A percentile compares a stretch with the other conserved stretches of the same genome.
phyloP scores from a whole-genome alignment of 2,113 vertebrate species.

The Odobenus rosmarus region DNA sequence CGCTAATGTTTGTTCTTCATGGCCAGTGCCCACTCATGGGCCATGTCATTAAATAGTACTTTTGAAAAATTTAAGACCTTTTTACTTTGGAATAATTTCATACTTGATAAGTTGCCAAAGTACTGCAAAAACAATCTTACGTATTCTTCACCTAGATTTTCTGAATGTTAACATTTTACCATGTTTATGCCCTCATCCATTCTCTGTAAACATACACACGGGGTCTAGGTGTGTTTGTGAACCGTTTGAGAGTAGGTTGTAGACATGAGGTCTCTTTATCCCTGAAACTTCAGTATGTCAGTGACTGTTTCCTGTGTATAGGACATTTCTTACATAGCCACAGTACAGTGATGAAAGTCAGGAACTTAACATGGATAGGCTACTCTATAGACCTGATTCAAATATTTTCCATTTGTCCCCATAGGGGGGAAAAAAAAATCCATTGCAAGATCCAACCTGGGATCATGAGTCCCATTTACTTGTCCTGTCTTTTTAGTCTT shows the following conservation, averaged over 20 bases:
- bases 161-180: background rate
- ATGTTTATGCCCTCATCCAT: background rate
- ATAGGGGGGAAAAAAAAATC: background rate
- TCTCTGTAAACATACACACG: background rate
- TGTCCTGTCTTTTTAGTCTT: background rate
- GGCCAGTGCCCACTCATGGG: background rate
- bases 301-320: background rate
- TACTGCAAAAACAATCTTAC: background rate
- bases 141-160: background rate
- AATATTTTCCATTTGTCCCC: background rate
- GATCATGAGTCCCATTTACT: background rate
- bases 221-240: background rate
- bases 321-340: background rate
- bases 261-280: background rate
- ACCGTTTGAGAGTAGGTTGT: background rate
- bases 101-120: background rate
- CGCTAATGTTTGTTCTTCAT: background rate
- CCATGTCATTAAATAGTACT: background rate
- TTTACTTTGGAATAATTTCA: constrained; percentile 32
- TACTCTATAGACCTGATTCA: background rate
- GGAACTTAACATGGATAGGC: background rate
- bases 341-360: background rate
- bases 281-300: background rate
- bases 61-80: background rate
- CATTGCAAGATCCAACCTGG: background rate